Evolutionary conservation across 2,113 vertebrate species (phyloP).

Genomic region (Leuciscus idus): DNA sequence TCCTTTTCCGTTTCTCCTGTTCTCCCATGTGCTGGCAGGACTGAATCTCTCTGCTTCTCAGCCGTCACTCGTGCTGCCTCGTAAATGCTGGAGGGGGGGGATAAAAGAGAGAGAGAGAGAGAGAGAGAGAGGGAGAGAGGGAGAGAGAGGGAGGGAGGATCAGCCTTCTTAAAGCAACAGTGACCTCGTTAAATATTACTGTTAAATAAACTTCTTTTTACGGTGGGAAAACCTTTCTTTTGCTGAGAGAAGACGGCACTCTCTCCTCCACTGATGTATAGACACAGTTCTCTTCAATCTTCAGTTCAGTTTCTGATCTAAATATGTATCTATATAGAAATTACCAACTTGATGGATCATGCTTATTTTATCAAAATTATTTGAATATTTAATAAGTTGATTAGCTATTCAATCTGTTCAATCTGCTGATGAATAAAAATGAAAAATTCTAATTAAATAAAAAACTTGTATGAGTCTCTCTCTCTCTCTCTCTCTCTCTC

Average conservation of each 20-base stretch:
- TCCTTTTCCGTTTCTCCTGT: neutral
- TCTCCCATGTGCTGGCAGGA: constrained; percentile 41
- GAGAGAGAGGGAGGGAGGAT: constrained; percentile 1
- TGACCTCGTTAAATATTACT: constrained; percentile 7
- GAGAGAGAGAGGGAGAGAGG: constrained; percentile 49
- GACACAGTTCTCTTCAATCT: neutral
- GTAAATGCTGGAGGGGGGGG: constrained; percentile 73
- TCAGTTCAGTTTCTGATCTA: neutral
- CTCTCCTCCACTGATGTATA: neutral
- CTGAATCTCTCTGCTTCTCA: constrained; percentile 60
- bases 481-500: too few species aligned
- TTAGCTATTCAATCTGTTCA: neutral
- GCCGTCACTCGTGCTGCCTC: constrained; percentile 25
- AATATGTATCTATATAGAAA: neutral
- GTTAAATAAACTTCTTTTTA: neutral
- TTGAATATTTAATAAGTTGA: neutral
- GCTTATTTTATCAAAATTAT: neutral
- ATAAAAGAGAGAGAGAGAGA: constrained; percentile 75
- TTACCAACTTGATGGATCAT: neutral
- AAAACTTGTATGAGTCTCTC: too few species aligned
- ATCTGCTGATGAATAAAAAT: too few species aligned
- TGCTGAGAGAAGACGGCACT: neutral
- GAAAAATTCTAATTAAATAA: too few species aligned
- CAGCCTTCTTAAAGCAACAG: constrained; percentile 58
- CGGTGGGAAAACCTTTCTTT: neutral